These are phyloP conservation scores for Nerophis ophidion DNA, from an alignment of 2,113 vertebrate species.

Conservation along the genomic window DNA sequence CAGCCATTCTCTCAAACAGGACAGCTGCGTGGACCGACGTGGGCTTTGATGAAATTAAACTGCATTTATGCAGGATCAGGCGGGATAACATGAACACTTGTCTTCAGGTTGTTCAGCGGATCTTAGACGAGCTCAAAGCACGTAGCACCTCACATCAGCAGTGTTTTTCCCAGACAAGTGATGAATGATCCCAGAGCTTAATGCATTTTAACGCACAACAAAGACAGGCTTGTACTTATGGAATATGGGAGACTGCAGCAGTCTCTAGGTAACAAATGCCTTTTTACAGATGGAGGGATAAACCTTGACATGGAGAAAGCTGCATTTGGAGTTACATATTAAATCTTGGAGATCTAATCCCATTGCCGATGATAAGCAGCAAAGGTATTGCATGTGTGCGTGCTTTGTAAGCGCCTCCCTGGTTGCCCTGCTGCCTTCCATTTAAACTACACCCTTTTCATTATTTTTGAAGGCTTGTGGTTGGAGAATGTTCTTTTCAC, in stretches of 20 bases:
- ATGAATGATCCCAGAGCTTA: constrained; percentile 33
- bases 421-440: constrained; percentile 16
- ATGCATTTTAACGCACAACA: constrained; percentile 15
- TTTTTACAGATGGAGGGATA: constrained; percentile 38
- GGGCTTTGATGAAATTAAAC: constrained; percentile 7
- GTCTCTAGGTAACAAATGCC: constrained; percentile 21
- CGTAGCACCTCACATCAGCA: constrained; percentile 11
- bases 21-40: constrained; percentile 25
- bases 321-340: constrained; percentile 39
- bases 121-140: constrained; percentile 22
- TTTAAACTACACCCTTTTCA: constrained; percentile 48
- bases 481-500: constrained; percentile 53
- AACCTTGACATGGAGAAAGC: constrained; percentile 34
- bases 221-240: constrained; percentile 23
- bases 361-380: constrained; percentile 35
- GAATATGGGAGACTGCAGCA: constrained; percentile 21
- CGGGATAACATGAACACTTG: constrained; percentile 2
- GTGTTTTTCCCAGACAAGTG: constrained; percentile 21
- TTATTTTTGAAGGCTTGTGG: constrained; percentile 34
- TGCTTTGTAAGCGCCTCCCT: constrained; percentile 11
- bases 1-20: constrained; percentile 10
- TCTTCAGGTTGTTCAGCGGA: constrained; percentile 7
- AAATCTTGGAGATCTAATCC: constrained; percentile 51
- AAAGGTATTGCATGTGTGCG: background rate
- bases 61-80: constrained; percentile 12